These are phyloP conservation scores for Mesorhabditis sp. DNA, from an alignment of 2,888 invertebrate genomes.

Conservation along the genomic window DNA sequence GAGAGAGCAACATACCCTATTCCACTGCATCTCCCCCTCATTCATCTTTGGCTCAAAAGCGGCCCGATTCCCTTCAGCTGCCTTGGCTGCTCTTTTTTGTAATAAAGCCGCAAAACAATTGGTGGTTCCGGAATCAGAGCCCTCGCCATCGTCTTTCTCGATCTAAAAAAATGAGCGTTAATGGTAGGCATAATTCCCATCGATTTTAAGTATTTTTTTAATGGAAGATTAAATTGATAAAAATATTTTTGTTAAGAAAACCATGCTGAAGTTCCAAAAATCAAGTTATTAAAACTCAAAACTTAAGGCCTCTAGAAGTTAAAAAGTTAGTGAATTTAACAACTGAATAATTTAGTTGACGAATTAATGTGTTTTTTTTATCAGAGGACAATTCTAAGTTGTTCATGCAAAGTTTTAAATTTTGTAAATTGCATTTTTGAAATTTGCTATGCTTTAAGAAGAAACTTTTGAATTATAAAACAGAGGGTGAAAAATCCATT, in stretches of 20 bases:
- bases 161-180: slow-evolving; percentile 12
- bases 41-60: slow-evolving; percentile 36
- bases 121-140: not conserved
- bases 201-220: not conserved
- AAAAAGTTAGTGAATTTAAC: no score
- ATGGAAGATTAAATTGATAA: slow-evolving; percentile 4
- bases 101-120: slow-evolving; percentile 50
- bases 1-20: slow-evolving; percentile 68
- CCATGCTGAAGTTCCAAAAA: no score
- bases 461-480: no score
- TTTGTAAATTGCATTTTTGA: no score
- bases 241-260: not conserved
- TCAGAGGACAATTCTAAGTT: no score
- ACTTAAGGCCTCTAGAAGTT: no score
- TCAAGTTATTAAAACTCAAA: no score
- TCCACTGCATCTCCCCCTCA: slow-evolving; percentile 83
- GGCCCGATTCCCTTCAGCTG: slow-evolving; percentile 29
- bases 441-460: no score
- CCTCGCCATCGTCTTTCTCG: slow-evolving; percentile 35
- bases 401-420: no score
- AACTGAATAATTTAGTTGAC: no score
- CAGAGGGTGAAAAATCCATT: no score
- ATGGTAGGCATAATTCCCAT: not conserved
- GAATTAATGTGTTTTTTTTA: no score
- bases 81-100: slow-evolving; percentile 50